These are phyloP conservation scores for Columba livia DNA, from an alignment of 2,113 vertebrate genomes.

Conservation along the genomic window DNA sequence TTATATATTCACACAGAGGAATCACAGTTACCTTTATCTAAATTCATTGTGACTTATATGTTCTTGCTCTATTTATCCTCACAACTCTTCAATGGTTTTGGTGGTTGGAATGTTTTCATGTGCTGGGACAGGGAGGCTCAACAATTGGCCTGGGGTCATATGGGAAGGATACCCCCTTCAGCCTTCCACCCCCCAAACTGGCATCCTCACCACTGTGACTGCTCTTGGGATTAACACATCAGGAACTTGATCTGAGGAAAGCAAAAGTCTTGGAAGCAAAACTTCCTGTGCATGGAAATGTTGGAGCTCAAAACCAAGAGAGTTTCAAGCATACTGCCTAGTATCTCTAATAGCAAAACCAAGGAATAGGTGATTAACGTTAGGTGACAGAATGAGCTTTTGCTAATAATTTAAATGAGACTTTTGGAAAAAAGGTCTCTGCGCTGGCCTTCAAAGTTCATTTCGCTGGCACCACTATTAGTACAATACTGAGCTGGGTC, in stretches of 20 bases:
- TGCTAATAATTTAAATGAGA: background rate
- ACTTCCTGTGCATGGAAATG: background rate
- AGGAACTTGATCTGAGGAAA: background rate
- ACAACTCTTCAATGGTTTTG: background rate
- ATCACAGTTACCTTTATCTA: background rate
- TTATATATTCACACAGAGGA: background rate
- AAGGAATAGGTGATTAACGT: background rate
- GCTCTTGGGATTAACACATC: background rate
- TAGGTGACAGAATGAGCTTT: background rate
- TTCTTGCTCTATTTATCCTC: background rate
- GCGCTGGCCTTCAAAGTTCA: background rate
- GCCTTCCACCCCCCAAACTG: background rate
- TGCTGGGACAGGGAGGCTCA: background rate
- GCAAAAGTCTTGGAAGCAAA: background rate
- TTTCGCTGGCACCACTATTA: background rate
- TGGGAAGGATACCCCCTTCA: background rate
- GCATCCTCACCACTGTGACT: background rate
- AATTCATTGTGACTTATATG: fast-evolving
- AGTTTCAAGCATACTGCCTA: background rate
- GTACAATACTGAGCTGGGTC: background rate
- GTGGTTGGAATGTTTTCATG: background rate
- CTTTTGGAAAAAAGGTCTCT: background rate
- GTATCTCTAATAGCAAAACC: background rate
- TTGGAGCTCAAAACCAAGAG: background rate
- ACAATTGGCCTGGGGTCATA: background rate